Evolutionary conservation across 2,113 vertebrate genomes (phyloP), one percentile per base, ranked within the genome.

Genomic region (Peromyscus leucopus): DNA sequence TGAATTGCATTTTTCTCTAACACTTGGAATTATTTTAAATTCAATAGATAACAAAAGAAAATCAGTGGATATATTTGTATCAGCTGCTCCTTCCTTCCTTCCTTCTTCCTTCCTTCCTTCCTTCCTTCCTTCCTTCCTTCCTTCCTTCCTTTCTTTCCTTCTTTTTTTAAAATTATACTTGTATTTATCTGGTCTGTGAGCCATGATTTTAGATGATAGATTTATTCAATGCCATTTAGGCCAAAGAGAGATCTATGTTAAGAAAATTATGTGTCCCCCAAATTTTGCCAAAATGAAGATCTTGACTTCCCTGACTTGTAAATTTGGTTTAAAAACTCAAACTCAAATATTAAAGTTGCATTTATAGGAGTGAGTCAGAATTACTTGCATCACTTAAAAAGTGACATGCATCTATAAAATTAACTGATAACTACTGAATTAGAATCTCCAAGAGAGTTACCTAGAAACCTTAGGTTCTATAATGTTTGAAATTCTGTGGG

Each of bases 181-280:
- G 86, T 94, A 84, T 87, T 96, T 97, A 85, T 92, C 91, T 95
- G 24, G 92, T 88, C 69, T 88, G 82, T 57, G 36, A 96, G 61
- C 42, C 92, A 57, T 89, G 75, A 86, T 74, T 95, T 61, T 21
- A 57, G 91, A 90, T 72, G 95, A 61, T 55, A 76, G 71, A 61
- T 96, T 97, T 98, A 95, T 96, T 97, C 93, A 96, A 86, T 91
- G 92, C 96, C 94, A 94, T 16, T 69, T 67, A 96, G 89, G 91
- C 95, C 76, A 96, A n/a, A 21, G 31, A 26, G 92, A 93, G 31
- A 95, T 93, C 95, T 97, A 94, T 89, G 57, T 36, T 89, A 97
- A 89, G 48, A 67, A 95, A 94, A 94, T 86, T 91, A 80, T 76
- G 36, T 93, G 75, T 92, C 85, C 67, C 96, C 61, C 48, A 95